A percentile compares a stretch with the other conserved stretches of the same genome.
These are phyloP conservation scores for Cynaeus angustus DNA, from an alignment of 2,888 invertebrate species.

Conservation along the genomic window DNA sequence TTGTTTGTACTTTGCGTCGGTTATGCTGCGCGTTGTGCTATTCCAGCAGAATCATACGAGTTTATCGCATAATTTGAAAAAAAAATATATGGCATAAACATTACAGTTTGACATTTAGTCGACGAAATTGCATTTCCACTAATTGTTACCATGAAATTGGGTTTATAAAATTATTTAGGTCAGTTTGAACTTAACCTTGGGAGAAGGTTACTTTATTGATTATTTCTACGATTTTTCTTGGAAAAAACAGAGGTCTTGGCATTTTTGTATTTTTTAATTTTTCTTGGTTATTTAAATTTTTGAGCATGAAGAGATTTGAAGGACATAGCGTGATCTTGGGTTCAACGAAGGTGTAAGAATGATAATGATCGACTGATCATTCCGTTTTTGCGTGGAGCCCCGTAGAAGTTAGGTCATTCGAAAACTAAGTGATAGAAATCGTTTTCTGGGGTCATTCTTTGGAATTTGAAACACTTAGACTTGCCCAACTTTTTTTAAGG, in stretches of 20 bases:
- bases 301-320: background rate
- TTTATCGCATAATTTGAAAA: conserved; percentile 23
- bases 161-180: conserved; percentile 16
- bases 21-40: background rate
- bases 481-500: too few species aligned
- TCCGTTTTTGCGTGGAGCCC: conserved; percentile 11
- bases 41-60: conserved; percentile 5
- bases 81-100: conserved; percentile 13
- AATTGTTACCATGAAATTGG: conserved; percentile 21
- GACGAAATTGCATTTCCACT: conserved; percentile 2
- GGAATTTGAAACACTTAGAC: too few species aligned
- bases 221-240: background rate
- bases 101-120: conserved; percentile 14
- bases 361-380: conserved; percentile 13
- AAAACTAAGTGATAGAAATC: background rate
- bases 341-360: conserved; percentile 5
- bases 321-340: conserved; percentile 12
- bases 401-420: background rate
- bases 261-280: too few species aligned
- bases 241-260: too few species aligned
- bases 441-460: too few species aligned
- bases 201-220: conserved; percentile 29
- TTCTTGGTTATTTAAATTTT: background rate
- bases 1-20: conserved; percentile 29
- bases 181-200: conserved; percentile 27